Base-by-base conservation (phyloP, 2,888 invertebrate genomes). In the Emesis russula region DNA sequence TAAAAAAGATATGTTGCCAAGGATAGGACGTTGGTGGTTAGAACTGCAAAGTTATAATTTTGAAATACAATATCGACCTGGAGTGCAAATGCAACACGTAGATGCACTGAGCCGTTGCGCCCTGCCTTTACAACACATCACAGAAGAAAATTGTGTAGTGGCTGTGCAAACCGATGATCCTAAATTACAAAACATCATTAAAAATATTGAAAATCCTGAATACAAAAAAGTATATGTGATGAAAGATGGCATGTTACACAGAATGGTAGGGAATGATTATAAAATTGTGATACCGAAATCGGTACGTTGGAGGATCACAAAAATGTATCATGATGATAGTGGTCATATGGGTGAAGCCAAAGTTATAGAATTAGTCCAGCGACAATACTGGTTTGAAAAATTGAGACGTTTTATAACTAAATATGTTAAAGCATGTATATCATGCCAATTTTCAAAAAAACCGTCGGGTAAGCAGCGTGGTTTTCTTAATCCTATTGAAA, bases 11-110 rank as follows among this genome's bases (percentile, higher is more conserved):
- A 70, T 92, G 79, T 31, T 75, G 2, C 89, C 91, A 41, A 73
- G 89, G 6, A 84, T 91, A 31, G 89, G 78, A 11, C 80, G 91
- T n/a, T 88, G 90, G 88, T 88, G 88, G 86, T 41, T 88, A 2
- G 83, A 85, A 13, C 31, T 88, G 4, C 85, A 83, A 36, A 73
- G 58, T 2, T 89, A 63, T 48, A 77, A 89, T 77, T 91, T 89
- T 13, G 11, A 13, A n/a, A 15, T 53, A 53, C 53, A 53, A 81
- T 53, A 53, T 53, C 5, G 53, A 5, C 53, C 53, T 11, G 53
- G 53, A 53, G 11, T 53, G n/a, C 13, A 53, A 13, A 53, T 53
- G 53, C 53, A 53, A 15, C n/a, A 13, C 53, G 53, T 15, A 11
- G 53, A 53, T n/a, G 53, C 53, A 53, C 53, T 53, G 13, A 53